A percentile compares a stretch with the other conserved stretches of the same genome.
These are phyloP conservation scores for Drosophila tropicalis DNA, from an alignment of 1,140 invertebrate species.

Conservation along the genomic window DNA sequence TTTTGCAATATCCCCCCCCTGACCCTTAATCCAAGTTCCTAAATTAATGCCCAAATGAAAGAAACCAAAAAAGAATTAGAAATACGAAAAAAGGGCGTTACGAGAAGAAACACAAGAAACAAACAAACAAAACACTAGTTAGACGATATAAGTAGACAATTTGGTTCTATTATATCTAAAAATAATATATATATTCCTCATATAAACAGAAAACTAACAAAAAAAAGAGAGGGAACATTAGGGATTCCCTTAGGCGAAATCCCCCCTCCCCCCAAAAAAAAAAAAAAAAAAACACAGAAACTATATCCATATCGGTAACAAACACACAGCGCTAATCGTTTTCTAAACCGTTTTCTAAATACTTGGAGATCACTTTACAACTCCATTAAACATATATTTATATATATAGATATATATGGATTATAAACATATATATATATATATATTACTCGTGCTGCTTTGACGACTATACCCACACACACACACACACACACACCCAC, in stretches of 20 bases:
- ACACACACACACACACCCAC: neutral
- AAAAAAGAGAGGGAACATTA: no score
- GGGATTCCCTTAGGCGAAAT: no score
- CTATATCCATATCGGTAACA: conserved; percentile 2
- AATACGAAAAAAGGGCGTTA: neutral
- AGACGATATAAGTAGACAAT: no score
- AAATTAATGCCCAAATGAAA: conserved; percentile 23
- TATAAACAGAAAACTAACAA: no score
- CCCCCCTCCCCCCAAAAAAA: no score
- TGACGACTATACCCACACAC: neutral
- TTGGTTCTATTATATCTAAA: no score
- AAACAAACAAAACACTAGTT: no score
- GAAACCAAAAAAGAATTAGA: conserved; percentile 18
- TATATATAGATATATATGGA: no score
- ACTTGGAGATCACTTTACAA: conserved; percentile 8
- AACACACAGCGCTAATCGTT: conserved; percentile 2
- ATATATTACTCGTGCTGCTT: neutral
- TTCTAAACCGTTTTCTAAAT: conserved; percentile 9
- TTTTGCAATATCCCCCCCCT: conserved; percentile 9
- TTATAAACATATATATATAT: neutral
- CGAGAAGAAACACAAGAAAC: no score
- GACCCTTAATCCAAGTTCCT: conserved; percentile 31
- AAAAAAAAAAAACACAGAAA: neutral
- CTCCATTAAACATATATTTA: conserved; percentile 1
- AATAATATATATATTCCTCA: no score